Base-by-base conservation (phyloP, 2,113 vertebrate genomes). In the Cryptomyrus ogoouensis region DNA sequence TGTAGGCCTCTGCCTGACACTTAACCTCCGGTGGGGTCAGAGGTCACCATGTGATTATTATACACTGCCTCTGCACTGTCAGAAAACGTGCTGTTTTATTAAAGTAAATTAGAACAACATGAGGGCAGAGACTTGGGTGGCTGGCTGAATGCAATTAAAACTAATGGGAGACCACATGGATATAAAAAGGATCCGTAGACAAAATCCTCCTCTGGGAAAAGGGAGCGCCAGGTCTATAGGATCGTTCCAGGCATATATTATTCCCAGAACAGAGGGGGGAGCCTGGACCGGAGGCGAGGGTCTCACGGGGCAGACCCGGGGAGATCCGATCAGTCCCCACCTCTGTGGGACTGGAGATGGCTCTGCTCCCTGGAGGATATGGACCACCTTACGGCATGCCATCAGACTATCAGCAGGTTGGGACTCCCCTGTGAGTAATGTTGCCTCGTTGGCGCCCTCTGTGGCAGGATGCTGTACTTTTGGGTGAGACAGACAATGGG, bases 81-180 rank as follows among this genome's bases (percentile, higher is more conserved):
- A 89, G 89, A 92, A 84, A 89, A 84, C 15, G 62, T 83, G 49
- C 91, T 58, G 90, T 89, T 91, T 90, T 86, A 91, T 86, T 39
- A 89, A 86, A 89, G 88, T 89, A 83, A 90, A 92, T 91, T 91
- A 92, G 44, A 91, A 90, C 88, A 91, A 89, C 89, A 91, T 89
- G 74, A 52, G 46, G 53, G 84, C 50, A 88, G 86, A 91, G 35
- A 24, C 50, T 31, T 31, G n/a, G 21, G 53, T 39, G 56, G n/a
- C 49, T 39, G 56, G 21, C 49, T 83, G 89, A 87, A 74, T 21
- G 46, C 74, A 91, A 90, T 88, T 89, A 89, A 83, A 52, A 47
- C 80, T 89, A 89, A 90, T 90, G 83, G 84, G 50, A 89, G 56
- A 91, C n/a, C 44, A 44, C 84, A 90, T 84, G 77, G 49, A 89